Base-by-base conservation (phyloP, 2,113 vertebrate genomes). In the Helogale parvula region DNA sequence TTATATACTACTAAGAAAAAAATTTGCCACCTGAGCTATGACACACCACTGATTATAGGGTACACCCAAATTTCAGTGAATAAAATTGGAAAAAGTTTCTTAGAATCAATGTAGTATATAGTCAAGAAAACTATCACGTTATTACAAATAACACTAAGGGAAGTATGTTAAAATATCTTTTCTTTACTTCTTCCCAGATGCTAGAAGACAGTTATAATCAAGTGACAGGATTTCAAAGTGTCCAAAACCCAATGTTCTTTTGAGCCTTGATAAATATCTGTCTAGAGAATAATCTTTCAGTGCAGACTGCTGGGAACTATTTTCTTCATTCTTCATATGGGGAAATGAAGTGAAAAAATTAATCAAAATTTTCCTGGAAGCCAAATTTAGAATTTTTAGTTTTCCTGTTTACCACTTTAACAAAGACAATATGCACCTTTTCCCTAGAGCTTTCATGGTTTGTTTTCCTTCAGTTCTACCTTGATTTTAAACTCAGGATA, bases 321-420 rank as follows among this genome's bases (percentile, higher is more conserved):
- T 95, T 87, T 90, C 47, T 69, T 29, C 80, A 97, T 50, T 88
- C 80, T 88, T 96, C 87, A 80, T 85, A 72, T 65, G 23, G 16
- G 8, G 17, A 96, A 96, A 88, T 91, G 63, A 87, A 79, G 31
- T 76, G 9, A 52, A 69, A 38, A 69, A 77, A 87, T 66, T 29
- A 85, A 93, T 47, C 35, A 68, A 90, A 72, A 65, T 47, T 72
- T 85, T 63, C 79, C 35, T 74, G n/a, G 66, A 94, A 93, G 65
- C 29, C 11, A 89, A 79, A 94, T 92, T 88, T 57, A 80, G 45
- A 94, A 92, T 72, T 76, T n/a, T 87, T 45, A 79, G 45, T 80
- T 88, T 66, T 47, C 41, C 9, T 69, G 7, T 52, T n/a, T 92
- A 72, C 41, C 17, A 50, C 60, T 65, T 92, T 72, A 96, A 72